A percentile compares a stretch with the other conserved stretches of the same genome.
These are phyloP conservation scores for Eupithecia exiguata DNA, from an alignment of 2,888 invertebrate genomes.

Conservation along the genomic window DNA sequence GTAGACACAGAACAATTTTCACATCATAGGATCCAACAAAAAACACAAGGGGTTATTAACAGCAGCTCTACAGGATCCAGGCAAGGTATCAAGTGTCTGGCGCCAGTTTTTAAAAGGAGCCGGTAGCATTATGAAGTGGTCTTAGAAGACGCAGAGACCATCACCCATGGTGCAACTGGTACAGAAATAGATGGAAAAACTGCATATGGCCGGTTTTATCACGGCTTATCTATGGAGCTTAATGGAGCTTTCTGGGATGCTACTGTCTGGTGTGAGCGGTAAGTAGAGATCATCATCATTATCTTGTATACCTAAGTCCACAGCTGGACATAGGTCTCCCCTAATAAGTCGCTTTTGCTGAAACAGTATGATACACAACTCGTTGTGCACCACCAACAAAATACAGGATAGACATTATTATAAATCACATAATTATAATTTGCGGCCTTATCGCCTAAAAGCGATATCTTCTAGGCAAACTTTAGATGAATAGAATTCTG, in stretches of 20 bases:
- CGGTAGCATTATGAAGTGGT: slow-evolving; percentile 53
- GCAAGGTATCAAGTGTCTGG: slow-evolving; percentile 59
- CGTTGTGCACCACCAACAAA: no score
- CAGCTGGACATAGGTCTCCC: no score
- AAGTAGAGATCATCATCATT: background rate
- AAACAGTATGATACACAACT: background rate
- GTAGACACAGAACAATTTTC: slow-evolving; percentile 16
- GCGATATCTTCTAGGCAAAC: no score
- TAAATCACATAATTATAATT: no score
- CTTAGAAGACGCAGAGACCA: slow-evolving; percentile 62
- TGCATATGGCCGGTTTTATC: slow-evolving; percentile 70
- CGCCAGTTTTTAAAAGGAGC: slow-evolving; percentile 59
- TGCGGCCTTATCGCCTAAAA: no score
- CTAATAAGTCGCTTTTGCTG: background rate
- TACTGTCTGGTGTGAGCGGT: slow-evolving; percentile 22
- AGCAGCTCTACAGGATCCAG: slow-evolving; percentile 47
- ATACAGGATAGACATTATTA: no score
- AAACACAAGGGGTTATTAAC: slow-evolving; percentile 24
- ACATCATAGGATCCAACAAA: slow-evolving; percentile 12
- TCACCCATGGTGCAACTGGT: slow-evolving; percentile 50
- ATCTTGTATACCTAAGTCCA: no score
- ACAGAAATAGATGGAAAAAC: slow-evolving; percentile 75
- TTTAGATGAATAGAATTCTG: no score
- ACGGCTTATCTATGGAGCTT: slow-evolving; percentile 49
- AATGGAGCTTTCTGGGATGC: slow-evolving; percentile 52